Base-by-base conservation (phyloP, 2,888 invertebrate genomes). In the Lasioglossum figueresi region DNA sequence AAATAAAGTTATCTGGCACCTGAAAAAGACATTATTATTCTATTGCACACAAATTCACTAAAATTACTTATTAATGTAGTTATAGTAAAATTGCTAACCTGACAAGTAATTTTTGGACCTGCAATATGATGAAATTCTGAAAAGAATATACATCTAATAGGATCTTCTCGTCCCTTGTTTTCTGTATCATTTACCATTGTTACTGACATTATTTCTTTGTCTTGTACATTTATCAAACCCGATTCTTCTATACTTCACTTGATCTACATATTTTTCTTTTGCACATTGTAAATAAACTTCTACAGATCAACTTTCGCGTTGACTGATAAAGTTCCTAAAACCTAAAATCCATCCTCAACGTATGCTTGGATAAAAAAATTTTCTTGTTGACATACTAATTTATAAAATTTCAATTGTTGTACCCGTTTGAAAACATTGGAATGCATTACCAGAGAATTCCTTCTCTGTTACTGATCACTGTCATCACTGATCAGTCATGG, bases 1-100 rank as follows among this genome's bases (percentile, higher is more conserved):
- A 97, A 74, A 99, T 97, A 94, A 97, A 98, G 93, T 98, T 98
- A 92, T 98, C 97, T 10, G 99, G 99, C 82, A 98, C 98, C 97
- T 98, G 94, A 77, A 74, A 75, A 85, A 45, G 34, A 43, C 27
- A 1, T 52, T 31, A 34, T 45, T 27, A 66, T 80, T 37, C 34
- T 77, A 48, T 59, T 27, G 76, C 14, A 14, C 43, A 45, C 6
- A 19, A 73, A 37, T 37, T 0, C 45, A 70, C 10, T 27, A 52
- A 4, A 37, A 68, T 68, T 34, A 19, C 43, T 45, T 76, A 66
- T 23, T 23, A 52, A 2, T 23, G 6, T 23, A 23, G 48, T 52
- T 66, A 43, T 43, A 63, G 5, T 71, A 63, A 14, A 31, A 68
- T 63, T 76, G 10, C 94, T 93, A 93, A 98, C 98, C 96, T 98